These are phyloP conservation scores for Autographa gamma DNA, from an alignment of 2,888 invertebrate species.

Conservation along the genomic window DNA sequence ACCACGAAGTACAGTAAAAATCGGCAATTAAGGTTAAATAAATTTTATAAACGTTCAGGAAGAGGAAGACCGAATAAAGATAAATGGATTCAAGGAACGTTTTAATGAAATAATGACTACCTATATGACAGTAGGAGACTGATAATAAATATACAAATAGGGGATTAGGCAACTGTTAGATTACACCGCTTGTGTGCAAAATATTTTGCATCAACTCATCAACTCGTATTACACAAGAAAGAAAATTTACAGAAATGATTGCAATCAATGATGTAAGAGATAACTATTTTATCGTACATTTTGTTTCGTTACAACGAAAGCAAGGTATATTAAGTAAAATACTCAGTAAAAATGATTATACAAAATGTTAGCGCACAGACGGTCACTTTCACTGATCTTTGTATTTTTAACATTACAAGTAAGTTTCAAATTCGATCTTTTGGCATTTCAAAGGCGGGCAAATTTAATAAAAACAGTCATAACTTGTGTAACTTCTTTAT, in stretches of 20 bases:
- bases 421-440: conserved; percentile 57
- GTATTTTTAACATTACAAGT: conserved; percentile 65
- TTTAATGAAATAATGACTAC: background rate
- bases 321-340: conserved; percentile 74
- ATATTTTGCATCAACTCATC: conserved; percentile 23
- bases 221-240: conserved; percentile 44
- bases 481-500: background rate
- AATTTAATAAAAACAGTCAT: background rate
- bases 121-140: background rate
- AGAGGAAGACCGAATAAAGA: background rate
- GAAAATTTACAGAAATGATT: conserved; percentile 52
- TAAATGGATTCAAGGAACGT: background rate
- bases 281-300: conserved; percentile 68
- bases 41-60: background rate
- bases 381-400: conserved; percentile 63
- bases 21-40: conserved; percentile 22
- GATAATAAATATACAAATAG: background rate
- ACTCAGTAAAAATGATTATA: conserved; percentile 64
- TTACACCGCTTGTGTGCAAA: background rate
- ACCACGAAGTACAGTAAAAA: conserved; percentile 17
- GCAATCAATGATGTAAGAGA: conserved; percentile 66
- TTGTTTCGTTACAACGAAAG: conserved; percentile 57
- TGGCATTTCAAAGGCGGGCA: background rate
- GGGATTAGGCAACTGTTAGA: background rate
- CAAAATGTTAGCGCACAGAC: conserved; percentile 68